These are phyloP conservation scores for Drosophila azteca DNA, from an alignment of 1,140 invertebrate genomes.

Conservation along the genomic window DNA sequence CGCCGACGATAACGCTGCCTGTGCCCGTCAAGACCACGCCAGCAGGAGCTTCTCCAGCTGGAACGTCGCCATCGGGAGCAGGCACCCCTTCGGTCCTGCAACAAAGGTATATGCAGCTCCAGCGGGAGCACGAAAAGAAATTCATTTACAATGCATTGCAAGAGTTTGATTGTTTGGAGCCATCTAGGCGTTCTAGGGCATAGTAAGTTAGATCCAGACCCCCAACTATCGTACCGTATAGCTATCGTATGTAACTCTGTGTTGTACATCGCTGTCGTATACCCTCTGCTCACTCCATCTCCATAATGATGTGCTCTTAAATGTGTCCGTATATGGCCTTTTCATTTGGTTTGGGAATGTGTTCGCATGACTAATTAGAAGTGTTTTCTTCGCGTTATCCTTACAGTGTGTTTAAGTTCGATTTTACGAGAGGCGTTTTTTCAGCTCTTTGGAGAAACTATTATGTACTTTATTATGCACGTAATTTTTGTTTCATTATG, in stretches of 20 bases:
- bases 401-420: too few species aligned
- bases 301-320: background rate
- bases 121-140: constrained; percentile 76
- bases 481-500: background rate
- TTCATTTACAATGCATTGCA: constrained; percentile 76
- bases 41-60: constrained; percentile 22
- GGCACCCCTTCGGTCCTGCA: constrained; percentile 62
- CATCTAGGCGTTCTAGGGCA: constrained; percentile 69
- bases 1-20: constrained; percentile 68
- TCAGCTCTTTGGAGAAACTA: too few species aligned
- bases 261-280: constrained; percentile 61
- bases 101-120: constrained; percentile 80
- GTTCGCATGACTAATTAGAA: too few species aligned
- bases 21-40: constrained; percentile 40
- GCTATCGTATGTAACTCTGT: constrained; percentile 57
- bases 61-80: constrained; percentile 30
- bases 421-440: too few species aligned
- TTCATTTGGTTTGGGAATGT: too few species aligned
- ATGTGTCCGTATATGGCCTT: too few species aligned
- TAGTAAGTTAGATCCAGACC: constrained; percentile 69
- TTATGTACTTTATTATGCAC: background rate
- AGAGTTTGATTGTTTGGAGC: constrained; percentile 74
- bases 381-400: too few species aligned
- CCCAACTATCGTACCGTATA: constrained; percentile 56
- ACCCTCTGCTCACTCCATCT: background rate